Evolutionary conservation across 2,888 invertebrate genomes (phyloP).

Genomic region (Diogma glabrata): DNA sequence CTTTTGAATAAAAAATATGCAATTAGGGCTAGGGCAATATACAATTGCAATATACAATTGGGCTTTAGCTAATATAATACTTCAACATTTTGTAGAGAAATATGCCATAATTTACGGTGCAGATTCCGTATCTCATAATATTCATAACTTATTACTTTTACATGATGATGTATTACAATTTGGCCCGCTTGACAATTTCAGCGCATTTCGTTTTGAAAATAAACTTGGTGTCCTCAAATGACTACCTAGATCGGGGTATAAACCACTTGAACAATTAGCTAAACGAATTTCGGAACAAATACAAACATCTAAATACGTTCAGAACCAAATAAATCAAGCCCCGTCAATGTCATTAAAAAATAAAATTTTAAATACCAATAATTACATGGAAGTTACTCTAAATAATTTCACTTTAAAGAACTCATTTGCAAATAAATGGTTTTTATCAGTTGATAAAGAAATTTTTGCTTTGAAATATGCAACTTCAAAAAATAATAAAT

Average conservation of each 20-base stretch:
- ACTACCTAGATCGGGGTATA: neutral
- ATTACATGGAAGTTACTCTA: neutral
- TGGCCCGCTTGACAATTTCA: neutral
- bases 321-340: neutral
- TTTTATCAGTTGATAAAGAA: neutral
- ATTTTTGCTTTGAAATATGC: constrained; percentile 3
- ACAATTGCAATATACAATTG: no score
- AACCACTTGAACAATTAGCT: neutral
- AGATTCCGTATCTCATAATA: neutral
- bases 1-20: neutral
- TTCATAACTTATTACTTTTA: neutral
- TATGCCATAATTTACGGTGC: neutral
- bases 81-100: neutral
- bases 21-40: no score
- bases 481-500: neutral
- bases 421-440: constrained; percentile 1
- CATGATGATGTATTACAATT: neutral
- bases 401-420: neutral
- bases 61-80: neutral
- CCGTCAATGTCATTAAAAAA: neutral
- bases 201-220: neutral
- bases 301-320: neutral
- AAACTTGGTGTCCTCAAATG: neutral
- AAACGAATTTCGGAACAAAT: neutral
- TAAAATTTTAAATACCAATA: neutral